Percentiles rank a stretch among this genome's conserved stretches.
These are phyloP conservation scores for Dreissena polymorpha DNA, from an alignment of 1,140 invertebrate species.

Conservation along the genomic window DNA sequence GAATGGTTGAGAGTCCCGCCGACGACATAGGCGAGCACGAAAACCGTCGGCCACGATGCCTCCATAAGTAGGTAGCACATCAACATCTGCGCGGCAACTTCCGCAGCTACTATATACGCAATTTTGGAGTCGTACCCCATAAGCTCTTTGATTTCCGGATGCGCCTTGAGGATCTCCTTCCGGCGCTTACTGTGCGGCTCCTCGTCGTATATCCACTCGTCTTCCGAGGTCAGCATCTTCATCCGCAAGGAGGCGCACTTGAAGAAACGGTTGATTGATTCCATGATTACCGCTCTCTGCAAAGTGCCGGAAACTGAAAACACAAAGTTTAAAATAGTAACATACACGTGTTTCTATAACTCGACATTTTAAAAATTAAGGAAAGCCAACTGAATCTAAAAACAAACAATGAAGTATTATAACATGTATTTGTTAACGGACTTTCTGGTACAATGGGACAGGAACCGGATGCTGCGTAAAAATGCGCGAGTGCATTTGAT, in stretches of 20 bases:
- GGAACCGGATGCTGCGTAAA: too few relatives aligned
- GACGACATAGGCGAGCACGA: conserved; percentile 74
- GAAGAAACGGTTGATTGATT: conserved; percentile 57
- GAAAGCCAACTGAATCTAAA: too few relatives aligned
- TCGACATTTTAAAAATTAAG: too few relatives aligned
- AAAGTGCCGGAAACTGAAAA: not conserved
- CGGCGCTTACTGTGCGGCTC: conserved; percentile 75
- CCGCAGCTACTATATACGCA: conserved; percentile 65
- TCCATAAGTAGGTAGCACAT: conserved; percentile 72
- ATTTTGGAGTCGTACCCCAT: conserved; percentile 77
- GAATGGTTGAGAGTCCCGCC: conserved; percentile 78
- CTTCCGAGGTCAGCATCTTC: conserved; percentile 42
- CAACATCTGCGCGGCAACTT: conserved; percentile 70
- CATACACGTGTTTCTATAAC: too few relatives aligned
- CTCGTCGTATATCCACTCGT: conserved; percentile 74
- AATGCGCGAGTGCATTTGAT: too few relatives aligned
- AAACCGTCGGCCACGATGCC: conserved; percentile 69
- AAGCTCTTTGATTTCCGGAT: conserved; percentile 79
- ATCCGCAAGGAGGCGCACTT: conserved; percentile 54
- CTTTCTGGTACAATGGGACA: too few relatives aligned
- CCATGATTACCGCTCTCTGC: conserved; percentile 9
- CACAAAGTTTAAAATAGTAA: not conserved
- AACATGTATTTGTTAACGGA: too few relatives aligned
- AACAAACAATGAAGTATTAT: too few relatives aligned
- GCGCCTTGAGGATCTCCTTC: conserved; percentile 75